These are phyloP conservation scores for Tanytarsus gracilentus DNA, from an alignment of 2,888 invertebrate genomes.

Conservation along the genomic window DNA sequence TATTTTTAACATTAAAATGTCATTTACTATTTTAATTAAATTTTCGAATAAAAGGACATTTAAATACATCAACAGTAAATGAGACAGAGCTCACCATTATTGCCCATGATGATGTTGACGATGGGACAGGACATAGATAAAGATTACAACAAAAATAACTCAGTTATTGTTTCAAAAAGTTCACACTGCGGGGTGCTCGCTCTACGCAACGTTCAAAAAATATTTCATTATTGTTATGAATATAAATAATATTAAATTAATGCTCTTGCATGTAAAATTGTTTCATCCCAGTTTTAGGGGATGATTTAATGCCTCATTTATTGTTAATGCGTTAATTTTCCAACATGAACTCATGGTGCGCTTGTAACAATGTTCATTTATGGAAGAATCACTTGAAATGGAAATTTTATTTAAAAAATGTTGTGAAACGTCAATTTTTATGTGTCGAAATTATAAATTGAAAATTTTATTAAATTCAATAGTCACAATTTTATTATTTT, in stretches of 20 bases:
- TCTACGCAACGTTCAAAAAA: neutral
- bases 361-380: neutral
- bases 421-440: too few species aligned
- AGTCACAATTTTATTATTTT: too few species aligned
- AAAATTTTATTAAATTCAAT: too few species aligned
- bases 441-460: too few species aligned
- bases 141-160: too few species aligned
- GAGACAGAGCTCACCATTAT: too few species aligned
- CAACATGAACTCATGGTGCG: neutral
- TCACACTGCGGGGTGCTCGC: neutral
- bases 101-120: too few species aligned
- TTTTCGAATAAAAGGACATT: slow-evolving; percentile 24
- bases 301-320: slow-evolving; percentile 13
- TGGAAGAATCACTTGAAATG: too few species aligned
- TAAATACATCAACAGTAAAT: slow-evolving; percentile 1
- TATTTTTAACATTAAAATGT: slow-evolving; percentile 27
- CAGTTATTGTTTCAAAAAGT: neutral
- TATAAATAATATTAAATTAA: slow-evolving; percentile 24
- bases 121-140: too few species aligned
- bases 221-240: slow-evolving; percentile 11
- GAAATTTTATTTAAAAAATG: too few species aligned
- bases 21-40: slow-evolving; percentile 27
- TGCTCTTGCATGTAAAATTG: neutral
- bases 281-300: neutral
- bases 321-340: slow-evolving; percentile 13